Evolutionary conservation across 2,113 vertebrate genomes (phyloP).

Genomic region (Trinectes maculatus): DNA sequence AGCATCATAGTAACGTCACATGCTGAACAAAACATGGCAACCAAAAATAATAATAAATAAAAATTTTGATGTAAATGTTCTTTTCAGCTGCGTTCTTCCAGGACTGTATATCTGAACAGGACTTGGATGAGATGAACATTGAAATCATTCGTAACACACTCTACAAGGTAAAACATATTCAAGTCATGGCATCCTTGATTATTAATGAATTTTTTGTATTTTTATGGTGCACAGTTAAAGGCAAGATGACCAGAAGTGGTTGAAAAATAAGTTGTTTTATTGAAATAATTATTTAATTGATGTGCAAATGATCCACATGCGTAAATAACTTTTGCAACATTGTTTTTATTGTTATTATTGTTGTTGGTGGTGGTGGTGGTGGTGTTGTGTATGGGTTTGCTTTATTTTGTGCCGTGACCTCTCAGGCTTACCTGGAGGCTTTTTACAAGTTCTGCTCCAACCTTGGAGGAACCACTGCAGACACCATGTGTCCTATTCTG

Average conservation of each 20-base stretch:
- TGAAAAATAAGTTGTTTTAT: too few species aligned
- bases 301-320: too few species aligned
- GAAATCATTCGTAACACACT: slow-evolving; percentile 98
- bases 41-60: too few species aligned
- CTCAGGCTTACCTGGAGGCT: slow-evolving; percentile 93
- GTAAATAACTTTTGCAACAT: too few species aligned
- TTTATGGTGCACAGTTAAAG: too few species aligned
- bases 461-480: slow-evolving; percentile 94
- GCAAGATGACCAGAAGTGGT: too few species aligned
- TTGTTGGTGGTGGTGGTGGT: too few species aligned
- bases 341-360: not conserved
- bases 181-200: not conserved
- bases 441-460: slow-evolving; percentile 97
- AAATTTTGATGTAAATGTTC: not conserved
- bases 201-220: too few species aligned
- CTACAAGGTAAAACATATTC: slow-evolving; percentile 87
- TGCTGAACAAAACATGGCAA: slow-evolving; percentile 18
- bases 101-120: slow-evolving; percentile 99
- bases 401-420: slow-evolving; percentile 7
- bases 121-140: slow-evolving; percentile 99
- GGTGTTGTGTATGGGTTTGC: not conserved
- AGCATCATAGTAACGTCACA: not conserved
- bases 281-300: too few species aligned
- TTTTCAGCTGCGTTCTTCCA: slow-evolving; percentile 95
- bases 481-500: slow-evolving; percentile 97